phyloP scores from a whole-genome alignment of 2,888 invertebrate genomes.

The Phyllotreta striolata region DNA sequence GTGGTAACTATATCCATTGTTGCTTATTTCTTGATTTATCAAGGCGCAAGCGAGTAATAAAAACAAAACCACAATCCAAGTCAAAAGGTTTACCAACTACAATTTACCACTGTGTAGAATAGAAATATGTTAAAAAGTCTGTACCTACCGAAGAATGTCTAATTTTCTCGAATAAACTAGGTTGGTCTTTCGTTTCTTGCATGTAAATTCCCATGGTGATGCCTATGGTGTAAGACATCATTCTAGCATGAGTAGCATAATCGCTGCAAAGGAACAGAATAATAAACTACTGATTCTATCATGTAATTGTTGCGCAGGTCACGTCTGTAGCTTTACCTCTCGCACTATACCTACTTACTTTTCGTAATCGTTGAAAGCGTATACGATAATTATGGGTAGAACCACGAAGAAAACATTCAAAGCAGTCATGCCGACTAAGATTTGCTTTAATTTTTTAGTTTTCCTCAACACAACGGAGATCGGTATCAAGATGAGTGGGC shows the following conservation, averaged over 20 bases:
- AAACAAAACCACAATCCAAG: constrained; percentile 37
- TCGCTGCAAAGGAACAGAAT: constrained; percentile 35
- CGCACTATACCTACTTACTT: constrained; percentile 17
- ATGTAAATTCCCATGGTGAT: constrained; percentile 44
- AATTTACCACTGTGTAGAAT: constrained; percentile 16
- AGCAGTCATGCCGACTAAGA: constrained; percentile 34
- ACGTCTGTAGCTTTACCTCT: too few species aligned
- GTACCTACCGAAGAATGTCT: constrained; percentile 22
- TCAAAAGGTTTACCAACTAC: constrained; percentile 34
- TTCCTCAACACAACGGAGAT: constrained; percentile 40
- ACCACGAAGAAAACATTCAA: background rate
- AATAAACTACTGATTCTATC: too few species aligned
- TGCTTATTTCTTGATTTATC: constrained; percentile 29
- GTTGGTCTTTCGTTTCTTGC: constrained; percentile 39
- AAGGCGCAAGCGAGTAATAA: constrained; percentile 28
- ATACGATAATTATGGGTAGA: background rate
- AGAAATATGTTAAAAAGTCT: background rate
- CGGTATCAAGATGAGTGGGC: constrained; percentile 55
- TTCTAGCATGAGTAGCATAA: constrained; percentile 45
- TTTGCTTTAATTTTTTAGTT: constrained; percentile 37
- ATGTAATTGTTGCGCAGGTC: too few species aligned
- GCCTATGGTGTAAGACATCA: constrained; percentile 45
- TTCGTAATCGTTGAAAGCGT: constrained; percentile 3
- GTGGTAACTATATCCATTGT: constrained; percentile 7
- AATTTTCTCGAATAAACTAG: constrained; percentile 32